Conservation (phyloP, 2,797 vertebrate genomes). For the Botia kubotai region DNA sequence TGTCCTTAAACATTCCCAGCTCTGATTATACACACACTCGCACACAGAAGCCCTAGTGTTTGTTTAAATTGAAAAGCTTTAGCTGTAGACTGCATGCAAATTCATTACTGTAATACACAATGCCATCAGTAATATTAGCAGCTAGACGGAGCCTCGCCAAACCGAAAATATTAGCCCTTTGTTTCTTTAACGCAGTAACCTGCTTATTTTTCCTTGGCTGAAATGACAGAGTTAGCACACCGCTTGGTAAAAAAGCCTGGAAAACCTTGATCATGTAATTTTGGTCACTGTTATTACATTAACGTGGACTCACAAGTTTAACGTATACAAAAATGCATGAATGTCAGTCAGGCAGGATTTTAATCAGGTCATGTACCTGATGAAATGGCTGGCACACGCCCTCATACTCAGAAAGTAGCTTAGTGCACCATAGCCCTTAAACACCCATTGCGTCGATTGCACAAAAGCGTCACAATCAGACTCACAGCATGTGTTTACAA, state of each 20-base stretch:
- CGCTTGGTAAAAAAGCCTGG: background rate
- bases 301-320: background rate
- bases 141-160: conserved; percentile 23
- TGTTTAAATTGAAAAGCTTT: conserved; percentile 53
- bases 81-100: conserved; percentile 56
- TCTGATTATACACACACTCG: conserved; percentile 39
- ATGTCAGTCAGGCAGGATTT: background rate
- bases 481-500: conserved; percentile 14
- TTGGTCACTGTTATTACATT: background rate
- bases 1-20: conserved; percentile 50
- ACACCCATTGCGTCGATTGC: background rate
- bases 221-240: background rate
- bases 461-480: conserved; percentile 13
- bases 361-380: background rate
- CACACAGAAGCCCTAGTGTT: conserved; percentile 32
- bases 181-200: background rate
- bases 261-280: background rate
- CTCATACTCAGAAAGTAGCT: background rate
- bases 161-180: conserved; percentile 19
- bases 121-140: conserved; percentile 54
- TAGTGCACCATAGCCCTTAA: background rate
- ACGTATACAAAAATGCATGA: background rate
- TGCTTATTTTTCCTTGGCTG: background rate
- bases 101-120: conserved; percentile 51
- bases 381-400: background rate